Percentiles rank a stretch among this genome's conserved stretches.
Evolutionary conservation across 2,113 vertebrate species (phyloP).

Genomic region (Perca fluviatilis): DNA sequence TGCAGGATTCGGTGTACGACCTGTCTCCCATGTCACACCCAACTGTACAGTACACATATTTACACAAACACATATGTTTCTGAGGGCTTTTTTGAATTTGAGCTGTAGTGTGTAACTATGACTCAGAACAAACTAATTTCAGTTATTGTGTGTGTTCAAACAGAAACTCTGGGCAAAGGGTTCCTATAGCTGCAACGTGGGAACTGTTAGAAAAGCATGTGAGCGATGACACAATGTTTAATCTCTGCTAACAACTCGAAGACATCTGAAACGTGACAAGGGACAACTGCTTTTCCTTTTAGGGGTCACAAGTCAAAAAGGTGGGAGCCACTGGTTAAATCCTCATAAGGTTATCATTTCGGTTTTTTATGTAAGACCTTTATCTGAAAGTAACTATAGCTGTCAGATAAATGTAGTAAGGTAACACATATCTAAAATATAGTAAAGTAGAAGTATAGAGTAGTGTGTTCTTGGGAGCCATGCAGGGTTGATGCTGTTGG

Average conservation of each 20-base stretch:
- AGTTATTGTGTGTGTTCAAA: slow-evolving; percentile 25
- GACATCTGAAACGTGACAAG: no score
- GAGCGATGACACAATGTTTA: slow-evolving; percentile 20
- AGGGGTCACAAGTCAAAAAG: not conserved
- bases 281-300: not conserved
- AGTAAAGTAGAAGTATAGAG: not conserved
- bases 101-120: slow-evolving; percentile 23
- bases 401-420: not conserved
- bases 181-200: slow-evolving; percentile 29
- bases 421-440: not conserved
- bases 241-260: not conserved
- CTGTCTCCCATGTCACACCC: slow-evolving; percentile 3
- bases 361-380: not conserved
- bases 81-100: not conserved
- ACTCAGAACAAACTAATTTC: slow-evolving; percentile 34
- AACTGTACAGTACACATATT: slow-evolving; percentile 37
- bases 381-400: not conserved
- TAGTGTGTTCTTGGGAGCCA: slow-evolving; percentile 4
- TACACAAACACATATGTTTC: slow-evolving; percentile 42
- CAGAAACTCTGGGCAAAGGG: slow-evolving; percentile 1
- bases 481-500: slow-evolving; percentile 6
- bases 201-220: slow-evolving; percentile 32
- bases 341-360: not conserved
- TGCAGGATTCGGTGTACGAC: not conserved
- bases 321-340: not conserved